Evolutionary conservation across 2,113 vertebrate genomes (phyloP).

Genomic region (Hepsetus odoe): DNA sequence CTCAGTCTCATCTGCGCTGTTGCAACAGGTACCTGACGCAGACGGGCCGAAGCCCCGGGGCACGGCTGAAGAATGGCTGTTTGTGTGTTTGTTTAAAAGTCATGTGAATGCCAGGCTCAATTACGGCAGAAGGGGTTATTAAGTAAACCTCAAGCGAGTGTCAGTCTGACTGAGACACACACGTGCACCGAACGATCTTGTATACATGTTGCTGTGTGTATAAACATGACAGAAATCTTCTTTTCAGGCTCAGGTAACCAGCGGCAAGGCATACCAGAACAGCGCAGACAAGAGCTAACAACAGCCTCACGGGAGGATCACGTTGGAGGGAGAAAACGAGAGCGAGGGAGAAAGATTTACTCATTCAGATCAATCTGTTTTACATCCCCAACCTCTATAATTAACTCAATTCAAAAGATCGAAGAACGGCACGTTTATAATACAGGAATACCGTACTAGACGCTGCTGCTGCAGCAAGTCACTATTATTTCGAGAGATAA

Average conservation of each 20-base stretch:
- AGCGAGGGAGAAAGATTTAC: neutral
- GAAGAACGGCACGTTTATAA: neutral
- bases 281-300: slow-evolving; percentile 13
- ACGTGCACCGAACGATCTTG: neutral
- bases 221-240: slow-evolving; percentile 36
- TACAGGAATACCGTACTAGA: neutral
- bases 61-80: too few species aligned
- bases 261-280: slow-evolving; percentile 30
- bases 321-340: neutral
- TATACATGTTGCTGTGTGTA: slow-evolving; percentile 20
- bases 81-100: neutral
- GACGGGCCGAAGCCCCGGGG: neutral
- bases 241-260: slow-evolving; percentile 21
- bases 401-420: neutral
- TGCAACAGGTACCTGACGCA: neutral
- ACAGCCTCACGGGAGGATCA: neutral
- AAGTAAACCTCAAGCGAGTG: neutral
- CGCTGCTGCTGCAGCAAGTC: neutral
- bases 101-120: slow-evolving; percentile 3
- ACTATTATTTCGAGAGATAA: too few species aligned
- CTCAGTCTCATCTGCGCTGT: neutral
- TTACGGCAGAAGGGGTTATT: neutral
- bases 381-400: neutral
- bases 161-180: slow-evolving; percentile 1
- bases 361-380: neutral